These are phyloP conservation scores for Pollenia griseotomentosa DNA, from an alignment of 2,888 invertebrate genomes.

Conservation along the genomic window DNA sequence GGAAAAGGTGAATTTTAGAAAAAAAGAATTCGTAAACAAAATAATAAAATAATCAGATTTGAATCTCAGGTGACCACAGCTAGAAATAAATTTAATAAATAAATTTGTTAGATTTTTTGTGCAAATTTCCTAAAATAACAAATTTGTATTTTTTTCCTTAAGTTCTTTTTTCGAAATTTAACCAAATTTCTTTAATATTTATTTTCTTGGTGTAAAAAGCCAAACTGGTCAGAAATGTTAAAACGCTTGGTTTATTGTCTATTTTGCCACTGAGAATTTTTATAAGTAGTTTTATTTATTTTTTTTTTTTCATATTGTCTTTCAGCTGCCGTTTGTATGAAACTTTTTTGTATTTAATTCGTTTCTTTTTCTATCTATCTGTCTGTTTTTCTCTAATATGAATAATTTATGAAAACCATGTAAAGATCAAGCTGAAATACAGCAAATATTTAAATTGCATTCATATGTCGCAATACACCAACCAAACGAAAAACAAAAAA, in stretches of 20 bases:
- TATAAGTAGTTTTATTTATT: neutral
- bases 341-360: slow-evolving; percentile 47
- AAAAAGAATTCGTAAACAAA: neutral
- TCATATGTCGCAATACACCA: slow-evolving; percentile 65
- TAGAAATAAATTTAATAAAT: neutral
- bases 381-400: slow-evolving; percentile 55
- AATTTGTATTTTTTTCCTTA: too few species aligned
- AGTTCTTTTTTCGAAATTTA: neutral
- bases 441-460: slow-evolving; percentile 72
- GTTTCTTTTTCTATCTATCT: slow-evolving; percentile 7
- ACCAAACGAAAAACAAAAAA: neutral
- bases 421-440: slow-evolving; percentile 65
- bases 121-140: neutral
- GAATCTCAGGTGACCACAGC: neutral
- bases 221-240: neutral
- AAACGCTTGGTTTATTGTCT: slow-evolving; percentile 23
- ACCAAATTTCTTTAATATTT: neutral
- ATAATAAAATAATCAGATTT: neutral
- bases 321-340: slow-evolving; percentile 56
- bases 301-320: slow-evolving; percentile 45
- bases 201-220: neutral
- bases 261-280: slow-evolving; percentile 6
- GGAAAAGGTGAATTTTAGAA: neutral
- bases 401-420: slow-evolving; percentile 73
- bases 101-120: neutral